These are phyloP conservation scores for Toxotes lorentzi DNA, from an alignment of 2,797 vertebrate genomes.

Conservation along the genomic window DNA sequence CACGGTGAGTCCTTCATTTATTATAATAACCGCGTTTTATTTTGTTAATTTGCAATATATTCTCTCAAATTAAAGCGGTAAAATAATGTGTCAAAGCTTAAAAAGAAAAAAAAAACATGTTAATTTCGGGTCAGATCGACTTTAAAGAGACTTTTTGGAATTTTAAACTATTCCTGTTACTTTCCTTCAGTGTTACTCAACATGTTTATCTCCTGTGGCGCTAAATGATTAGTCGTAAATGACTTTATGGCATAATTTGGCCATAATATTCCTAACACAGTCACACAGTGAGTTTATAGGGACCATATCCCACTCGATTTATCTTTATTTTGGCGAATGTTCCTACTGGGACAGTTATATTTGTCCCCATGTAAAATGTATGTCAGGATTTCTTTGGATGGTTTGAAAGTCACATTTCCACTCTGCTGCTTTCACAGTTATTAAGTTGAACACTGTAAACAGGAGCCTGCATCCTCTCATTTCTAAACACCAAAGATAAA, in stretches of 20 bases:
- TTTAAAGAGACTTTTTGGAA: no score
- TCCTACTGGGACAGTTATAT: not conserved
- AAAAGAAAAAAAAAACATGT: no score
- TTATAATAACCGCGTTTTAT: not conserved
- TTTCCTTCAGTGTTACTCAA: not conserved
- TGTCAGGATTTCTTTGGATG: not conserved
- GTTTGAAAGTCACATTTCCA: not conserved
- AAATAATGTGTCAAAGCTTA: not conserved
- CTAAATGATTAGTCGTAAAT: not conserved
- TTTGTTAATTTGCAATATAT: not conserved
- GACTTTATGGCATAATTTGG: no score
- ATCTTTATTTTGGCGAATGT: not conserved
- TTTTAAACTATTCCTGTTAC: not conserved
- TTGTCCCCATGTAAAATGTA: not conserved
- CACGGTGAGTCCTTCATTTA: constrained; percentile 56
- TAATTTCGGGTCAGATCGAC: no score
- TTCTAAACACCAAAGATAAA: not conserved
- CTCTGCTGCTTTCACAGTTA: not conserved
- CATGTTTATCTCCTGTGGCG: not conserved
- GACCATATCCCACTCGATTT: not conserved
- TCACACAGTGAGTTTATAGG: not conserved
- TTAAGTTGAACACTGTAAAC: no score
- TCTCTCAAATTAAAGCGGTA: not conserved
- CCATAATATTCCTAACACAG: not conserved
- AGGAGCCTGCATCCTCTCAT: not conserved